Evolutionary conservation across 1,140 invertebrate species (phyloP), one percentile per base, ranked within the genome.

Genomic region (Plectus sambesii): DNA sequence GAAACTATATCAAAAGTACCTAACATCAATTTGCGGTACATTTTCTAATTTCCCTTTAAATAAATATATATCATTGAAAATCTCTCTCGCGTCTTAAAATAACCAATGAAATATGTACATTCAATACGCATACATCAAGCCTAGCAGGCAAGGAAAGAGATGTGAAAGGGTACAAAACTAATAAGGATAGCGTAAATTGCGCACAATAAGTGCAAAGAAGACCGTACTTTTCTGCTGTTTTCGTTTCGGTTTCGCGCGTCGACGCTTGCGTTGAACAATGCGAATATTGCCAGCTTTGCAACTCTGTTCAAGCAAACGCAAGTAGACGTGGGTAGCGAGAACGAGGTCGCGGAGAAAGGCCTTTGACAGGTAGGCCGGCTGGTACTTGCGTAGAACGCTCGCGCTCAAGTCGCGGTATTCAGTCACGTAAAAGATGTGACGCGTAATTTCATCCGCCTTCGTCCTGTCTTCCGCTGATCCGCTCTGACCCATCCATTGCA

Each of bases 321-420:
- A 68, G 69, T 92, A 96, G 50, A 92, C 74, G 72, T 96, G 87
- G 23, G 80, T 80, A 0, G 85, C 87, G 68, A 89, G 82, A 9
- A 90, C 73, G 9, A 96, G 73, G 73, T 96, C 88, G 45, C 80
- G 78, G 38, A 94, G 74, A 70, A 85, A 94, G 1, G 77, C 71
- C 82, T 78, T 81, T 41, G 87, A 84, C 78, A 89, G 84, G 73
- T 84, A 85, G 43, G 77, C 72, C 64, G 86, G 81, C 69, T 92
- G 81, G 73, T 81, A 94, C 55, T 79, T 80, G 26, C 83, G 73
- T 53, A 93, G 71, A 43, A 86, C 77, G 33, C 77, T 77, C 24
- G 89, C 70, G 62, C 89, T 79, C 58, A 90, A 81, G 70, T 94
- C 89, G 52, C 89, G 77, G 73, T 93, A 94, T 71, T 96, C 90